Evolutionary conservation across 2,113 vertebrate species (phyloP).

Genomic region (Myrmecophaga tridactyla): DNA sequence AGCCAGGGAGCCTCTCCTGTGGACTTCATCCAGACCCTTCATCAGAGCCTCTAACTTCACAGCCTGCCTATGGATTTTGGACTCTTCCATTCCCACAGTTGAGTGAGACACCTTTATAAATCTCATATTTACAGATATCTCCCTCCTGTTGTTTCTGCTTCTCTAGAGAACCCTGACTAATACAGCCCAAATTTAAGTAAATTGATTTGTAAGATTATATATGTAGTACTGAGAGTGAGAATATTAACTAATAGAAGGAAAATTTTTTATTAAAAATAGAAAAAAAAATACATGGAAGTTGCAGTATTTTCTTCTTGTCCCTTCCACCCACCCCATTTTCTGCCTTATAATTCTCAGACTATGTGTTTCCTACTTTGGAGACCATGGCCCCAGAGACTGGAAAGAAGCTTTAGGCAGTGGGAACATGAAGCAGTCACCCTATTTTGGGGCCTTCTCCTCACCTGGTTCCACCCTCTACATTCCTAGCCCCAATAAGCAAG

Average conservation of each 20-base stretch:
- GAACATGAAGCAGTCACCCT: fast-evolving
- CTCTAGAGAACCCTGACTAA: too few species aligned
- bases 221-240: background rate
- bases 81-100: too few species aligned
- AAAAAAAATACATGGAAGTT: slow-evolving; percentile 19
- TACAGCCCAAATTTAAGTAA: background rate
- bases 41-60: too few species aligned
- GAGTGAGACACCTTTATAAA: too few species aligned
- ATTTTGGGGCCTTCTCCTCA: background rate
- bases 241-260: background rate
- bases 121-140: too few species aligned
- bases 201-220: background rate
- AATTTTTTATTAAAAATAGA: background rate
- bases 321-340: too few species aligned
- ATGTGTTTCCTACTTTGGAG: background rate
- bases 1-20: too few species aligned
- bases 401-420: background rate
- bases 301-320: background rate
- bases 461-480: background rate
- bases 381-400: background rate
- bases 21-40: too few species aligned
- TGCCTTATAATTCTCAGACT: background rate
- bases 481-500: too few species aligned
- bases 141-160: too few species aligned
- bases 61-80: too few species aligned